Conservation (phyloP, 92 coral and sea anemone species). For the Bergia puertoricense region DNA sequence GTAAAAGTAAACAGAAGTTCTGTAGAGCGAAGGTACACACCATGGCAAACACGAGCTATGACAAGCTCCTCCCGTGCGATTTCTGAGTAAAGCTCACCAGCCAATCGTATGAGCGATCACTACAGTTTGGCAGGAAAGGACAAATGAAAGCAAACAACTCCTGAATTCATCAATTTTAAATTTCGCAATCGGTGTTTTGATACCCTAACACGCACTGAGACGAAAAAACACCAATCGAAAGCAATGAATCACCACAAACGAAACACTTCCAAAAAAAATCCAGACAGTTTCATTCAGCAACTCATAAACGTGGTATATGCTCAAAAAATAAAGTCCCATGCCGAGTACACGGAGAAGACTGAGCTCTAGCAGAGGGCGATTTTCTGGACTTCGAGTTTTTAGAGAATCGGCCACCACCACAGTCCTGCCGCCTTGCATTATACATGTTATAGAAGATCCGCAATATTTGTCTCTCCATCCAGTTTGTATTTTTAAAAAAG, state of each 20-base stretch:
- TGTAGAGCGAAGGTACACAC: slow-evolving; percentile 21
- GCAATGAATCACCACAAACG: neutral
- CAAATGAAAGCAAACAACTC: slow-evolving; percentile 34
- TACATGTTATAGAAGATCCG: no score
- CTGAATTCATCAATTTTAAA: slow-evolving; percentile 39
- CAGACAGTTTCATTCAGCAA: neutral
- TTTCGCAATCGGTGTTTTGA: slow-evolving; percentile 39
- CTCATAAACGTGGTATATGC: slow-evolving; percentile 16
- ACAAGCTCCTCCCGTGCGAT: slow-evolving; percentile 32
- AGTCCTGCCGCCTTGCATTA: no score
- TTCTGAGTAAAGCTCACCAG: neutral
- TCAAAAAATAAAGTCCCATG: neutral
- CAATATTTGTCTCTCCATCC: no score
- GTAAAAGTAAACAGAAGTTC: slow-evolving; percentile 56
- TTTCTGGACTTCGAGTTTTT: no score
- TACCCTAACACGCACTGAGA: slow-evolving; percentile 36
- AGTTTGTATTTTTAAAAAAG: no score
- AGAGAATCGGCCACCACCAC: no score
- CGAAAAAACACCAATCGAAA: neutral
- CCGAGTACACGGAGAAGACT: neutral
- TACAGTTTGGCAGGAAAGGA: slow-evolving; percentile 33
- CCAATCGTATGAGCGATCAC: slow-evolving; percentile 41
- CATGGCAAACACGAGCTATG: slow-evolving; percentile 8
- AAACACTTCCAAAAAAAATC: neutral
- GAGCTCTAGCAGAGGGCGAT: neutral